phyloP scores from a whole-genome alignment of 2,113 vertebrate species.

The Ia io region DNA sequence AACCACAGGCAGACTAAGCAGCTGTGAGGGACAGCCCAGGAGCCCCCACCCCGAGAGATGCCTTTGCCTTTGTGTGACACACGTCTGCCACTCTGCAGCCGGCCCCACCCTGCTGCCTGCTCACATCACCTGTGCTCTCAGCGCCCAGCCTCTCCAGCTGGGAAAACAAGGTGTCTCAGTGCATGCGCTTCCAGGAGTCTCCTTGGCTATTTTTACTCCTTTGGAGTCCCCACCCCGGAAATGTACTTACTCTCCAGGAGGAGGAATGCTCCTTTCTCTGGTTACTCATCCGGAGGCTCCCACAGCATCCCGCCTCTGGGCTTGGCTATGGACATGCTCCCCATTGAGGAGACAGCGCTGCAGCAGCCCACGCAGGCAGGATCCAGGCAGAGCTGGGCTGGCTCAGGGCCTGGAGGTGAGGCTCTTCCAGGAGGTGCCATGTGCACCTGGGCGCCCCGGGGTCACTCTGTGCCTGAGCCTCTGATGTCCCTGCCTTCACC shows the following conservation, averaged over 20 bases:
- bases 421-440: not conserved
- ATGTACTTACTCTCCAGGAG: not conserved
- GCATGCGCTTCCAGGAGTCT: not conserved
- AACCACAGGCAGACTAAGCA: not conserved
- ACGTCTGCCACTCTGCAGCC: not conserved
- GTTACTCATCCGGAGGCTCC: conserved; percentile 40
- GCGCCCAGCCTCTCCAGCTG: not conserved
- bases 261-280: conserved; percentile 60
- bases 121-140: not conserved
- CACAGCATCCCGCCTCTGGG: not conserved
- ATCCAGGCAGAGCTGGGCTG: not conserved
- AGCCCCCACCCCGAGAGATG: not conserved
- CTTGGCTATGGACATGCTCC: not conserved
- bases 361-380: not conserved
- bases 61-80: not conserved
- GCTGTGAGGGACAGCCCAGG: not conserved
- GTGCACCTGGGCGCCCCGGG: not conserved
- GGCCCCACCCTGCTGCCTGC: not conserved
- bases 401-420: not conserved
- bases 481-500: not conserved
- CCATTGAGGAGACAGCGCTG: not conserved
- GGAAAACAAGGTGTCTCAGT: not conserved
- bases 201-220: conserved; percentile 54
- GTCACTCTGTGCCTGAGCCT: not conserved
- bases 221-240: not conserved